Conservation (phyloP, 2,797 vertebrate species). For the Siniperca scherzeri region DNA sequence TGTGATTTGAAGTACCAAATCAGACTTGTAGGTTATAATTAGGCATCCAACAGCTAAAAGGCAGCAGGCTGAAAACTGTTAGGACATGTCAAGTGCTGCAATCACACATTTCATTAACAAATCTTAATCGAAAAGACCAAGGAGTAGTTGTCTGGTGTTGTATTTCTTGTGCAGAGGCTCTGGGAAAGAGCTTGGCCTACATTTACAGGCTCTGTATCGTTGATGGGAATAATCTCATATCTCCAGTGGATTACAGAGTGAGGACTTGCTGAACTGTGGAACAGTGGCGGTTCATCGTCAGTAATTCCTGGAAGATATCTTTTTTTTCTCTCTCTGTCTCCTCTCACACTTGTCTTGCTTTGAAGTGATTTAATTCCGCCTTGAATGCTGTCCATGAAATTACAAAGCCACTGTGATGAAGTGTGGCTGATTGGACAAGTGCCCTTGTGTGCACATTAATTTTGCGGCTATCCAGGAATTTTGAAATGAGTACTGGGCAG, state of each 20-base stretch:
- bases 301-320: constrained; percentile 59
- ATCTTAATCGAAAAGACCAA: constrained; percentile 37
- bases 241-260: constrained; percentile 72
- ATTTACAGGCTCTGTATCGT: constrained; percentile 67
- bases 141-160: constrained; percentile 23
- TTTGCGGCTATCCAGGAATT: constrained; percentile 58
- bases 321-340: constrained; percentile 13
- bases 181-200: constrained; percentile 70
- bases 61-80: constrained; percentile 4
- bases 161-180: constrained; percentile 57
- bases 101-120: constrained; percentile 46
- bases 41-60: constrained; percentile 13
- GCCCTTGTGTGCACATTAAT: constrained; percentile 63
- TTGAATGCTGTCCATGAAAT: constrained; percentile 73
- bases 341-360: constrained; percentile 59
- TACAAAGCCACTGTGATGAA: constrained; percentile 72
- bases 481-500: constrained; percentile 41
- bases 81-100: constrained; percentile 11
- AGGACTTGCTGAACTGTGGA: constrained; percentile 67
- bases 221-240: constrained; percentile 77
- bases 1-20: constrained; percentile 3
- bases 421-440: constrained; percentile 73
- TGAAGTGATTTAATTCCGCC: constrained; percentile 72
- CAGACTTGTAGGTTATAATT: not conserved
- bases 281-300: constrained; percentile 47